These are phyloP conservation scores for Aphidius ervi DNA, from an alignment of 1,140 invertebrate genomes.

Conservation along the genomic window DNA sequence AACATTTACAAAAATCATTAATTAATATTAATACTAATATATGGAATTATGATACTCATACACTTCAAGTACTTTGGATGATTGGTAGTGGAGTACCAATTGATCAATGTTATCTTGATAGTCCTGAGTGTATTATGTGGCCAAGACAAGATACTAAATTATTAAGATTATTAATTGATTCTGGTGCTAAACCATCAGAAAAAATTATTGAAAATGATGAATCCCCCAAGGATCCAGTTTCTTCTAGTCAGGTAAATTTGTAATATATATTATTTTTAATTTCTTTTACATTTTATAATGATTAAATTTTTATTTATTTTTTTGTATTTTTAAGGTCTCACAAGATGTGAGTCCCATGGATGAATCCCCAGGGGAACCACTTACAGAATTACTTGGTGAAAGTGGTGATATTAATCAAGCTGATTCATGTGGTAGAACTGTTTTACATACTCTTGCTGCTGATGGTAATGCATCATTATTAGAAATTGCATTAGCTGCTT, in stretches of 20 bases:
- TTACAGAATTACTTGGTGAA: slow-evolving; percentile 49
- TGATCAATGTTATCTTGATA: slow-evolving; percentile 60
- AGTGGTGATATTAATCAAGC: slow-evolving; percentile 51
- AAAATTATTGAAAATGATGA: slow-evolving; percentile 49
- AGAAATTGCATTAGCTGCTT: slow-evolving; percentile 60
- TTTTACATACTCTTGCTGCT: slow-evolving; percentile 71
- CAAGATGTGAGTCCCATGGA: slow-evolving; percentile 48
- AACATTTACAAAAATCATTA: slow-evolving; percentile 46
- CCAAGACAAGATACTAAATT: slow-evolving; percentile 59
- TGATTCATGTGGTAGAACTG: slow-evolving; percentile 64
- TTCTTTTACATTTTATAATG: slow-evolving; percentile 1
- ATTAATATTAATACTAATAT: slow-evolving; percentile 28
- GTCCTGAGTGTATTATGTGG: slow-evolving; percentile 49
- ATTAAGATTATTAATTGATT: slow-evolving; percentile 62
- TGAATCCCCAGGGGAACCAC: slow-evolving; percentile 47
- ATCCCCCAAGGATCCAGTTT: slow-evolving; percentile 48
- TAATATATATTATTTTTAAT: neutral
- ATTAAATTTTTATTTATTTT: slow-evolving; percentile 1
- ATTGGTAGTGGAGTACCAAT: slow-evolving; percentile 63
- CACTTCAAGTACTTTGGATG: slow-evolving; percentile 65
- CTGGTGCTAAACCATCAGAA: slow-evolving; percentile 59
- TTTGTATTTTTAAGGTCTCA: slow-evolving; percentile 37
- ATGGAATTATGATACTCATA: slow-evolving; percentile 57
- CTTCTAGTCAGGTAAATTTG: slow-evolving; percentile 51
- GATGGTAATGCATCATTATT: slow-evolving; percentile 67